Percentiles rank a stretch among this genome's conserved stretches.
Conservation (phyloP, 2,113 vertebrate genomes). For the Rallus limicola region DNA sequence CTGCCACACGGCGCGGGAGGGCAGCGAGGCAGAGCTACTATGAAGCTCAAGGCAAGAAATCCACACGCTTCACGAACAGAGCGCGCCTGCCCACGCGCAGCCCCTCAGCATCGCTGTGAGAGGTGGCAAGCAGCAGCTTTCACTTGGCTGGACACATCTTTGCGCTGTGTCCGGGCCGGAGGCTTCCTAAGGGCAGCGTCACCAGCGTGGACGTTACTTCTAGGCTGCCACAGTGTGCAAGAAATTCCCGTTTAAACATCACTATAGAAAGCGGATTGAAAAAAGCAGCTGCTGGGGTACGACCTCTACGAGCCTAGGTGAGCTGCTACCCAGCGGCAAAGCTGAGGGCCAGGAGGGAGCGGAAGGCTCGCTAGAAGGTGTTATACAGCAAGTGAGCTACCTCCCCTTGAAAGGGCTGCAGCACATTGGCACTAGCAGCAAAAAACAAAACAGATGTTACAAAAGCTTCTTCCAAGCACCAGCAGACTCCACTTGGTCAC, state of each 20-base stretch:
- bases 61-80: neutral
- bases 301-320: neutral
- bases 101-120: neutral
- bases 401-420: constrained; percentile 37
- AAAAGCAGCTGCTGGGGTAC: constrained; percentile 40
- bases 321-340: neutral
- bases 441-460: constrained; percentile 64
- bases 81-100: neutral
- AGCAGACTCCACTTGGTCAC: constrained; percentile 53
- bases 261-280: constrained; percentile 52
- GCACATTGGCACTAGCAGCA: constrained; percentile 60
- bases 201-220: neutral
- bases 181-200: neutral
- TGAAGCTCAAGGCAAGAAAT: constrained; percentile 64
- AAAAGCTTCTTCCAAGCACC: constrained; percentile 65
- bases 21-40: constrained; percentile 49
- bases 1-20: neutral
- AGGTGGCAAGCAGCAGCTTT: neutral
- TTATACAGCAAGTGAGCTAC: constrained; percentile 24
- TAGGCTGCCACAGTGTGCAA: neutral
- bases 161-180: neutral
- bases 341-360: neutral
- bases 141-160: neutral
- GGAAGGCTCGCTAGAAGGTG: constrained; percentile 32
- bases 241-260: constrained; percentile 18